Evolutionary conservation across 37 sponge, comb jelly and placozoan genomes (phyloP).

Genomic region (Halisarca cf. caerulea): DNA sequence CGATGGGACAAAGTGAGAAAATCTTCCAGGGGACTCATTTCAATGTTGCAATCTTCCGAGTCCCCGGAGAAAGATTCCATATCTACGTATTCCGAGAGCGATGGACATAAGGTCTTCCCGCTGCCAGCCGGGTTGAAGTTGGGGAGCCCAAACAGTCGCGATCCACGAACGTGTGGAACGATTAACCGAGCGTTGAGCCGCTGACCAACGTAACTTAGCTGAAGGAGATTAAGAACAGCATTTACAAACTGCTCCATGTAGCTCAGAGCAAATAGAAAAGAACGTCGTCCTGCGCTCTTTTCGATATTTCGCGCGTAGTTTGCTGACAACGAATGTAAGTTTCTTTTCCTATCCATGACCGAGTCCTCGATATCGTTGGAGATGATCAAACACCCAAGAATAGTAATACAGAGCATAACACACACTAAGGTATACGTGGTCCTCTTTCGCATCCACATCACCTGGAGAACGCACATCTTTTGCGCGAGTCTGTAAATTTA

Average conservation of each 20-base stretch:
- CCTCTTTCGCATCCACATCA: too few species aligned
- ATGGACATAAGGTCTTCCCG: neutral
- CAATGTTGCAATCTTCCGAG: neutral
- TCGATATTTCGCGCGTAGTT: too few species aligned
- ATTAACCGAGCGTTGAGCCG: too few species aligned
- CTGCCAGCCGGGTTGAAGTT: neutral
- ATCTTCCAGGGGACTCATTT: neutral
- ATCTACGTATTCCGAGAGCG: neutral
- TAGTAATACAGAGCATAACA: too few species aligned
- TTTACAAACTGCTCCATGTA: neutral
- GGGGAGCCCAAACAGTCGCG: slow-evolving; percentile 6
- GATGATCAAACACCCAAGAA: too few species aligned
- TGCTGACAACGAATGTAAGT: too few species aligned
- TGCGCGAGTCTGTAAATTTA: too few species aligned
- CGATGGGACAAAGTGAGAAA: neutral
- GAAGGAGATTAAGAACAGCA: neutral
- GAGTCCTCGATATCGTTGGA: too few species aligned
- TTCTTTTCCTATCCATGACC: too few species aligned
- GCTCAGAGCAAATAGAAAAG: neutral
- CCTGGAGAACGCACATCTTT: too few species aligned
- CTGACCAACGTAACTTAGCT: neutral
- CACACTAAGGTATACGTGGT: too few species aligned
- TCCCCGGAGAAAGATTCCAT: neutral
- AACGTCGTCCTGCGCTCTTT: too few species aligned
- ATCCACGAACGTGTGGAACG: neutral